Conservation (phyloP, 1,140 invertebrate genomes). For the Eupeodes corollae region DNA sequence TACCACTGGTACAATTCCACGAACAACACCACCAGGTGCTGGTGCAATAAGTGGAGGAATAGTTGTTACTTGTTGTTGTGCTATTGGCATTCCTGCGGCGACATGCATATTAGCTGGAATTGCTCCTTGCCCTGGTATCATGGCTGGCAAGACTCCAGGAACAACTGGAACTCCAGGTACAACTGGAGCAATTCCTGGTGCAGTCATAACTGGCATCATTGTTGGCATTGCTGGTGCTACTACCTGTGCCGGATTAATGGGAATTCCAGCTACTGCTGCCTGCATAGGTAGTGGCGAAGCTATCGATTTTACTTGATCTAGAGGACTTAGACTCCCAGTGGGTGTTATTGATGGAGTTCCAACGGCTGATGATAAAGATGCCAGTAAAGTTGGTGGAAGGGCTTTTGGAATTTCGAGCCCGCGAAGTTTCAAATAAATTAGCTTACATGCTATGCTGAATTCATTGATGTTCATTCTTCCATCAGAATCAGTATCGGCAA, state of each 20-base stretch:
- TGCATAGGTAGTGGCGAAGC: conserved; percentile 3
- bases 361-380: conserved; percentile 47
- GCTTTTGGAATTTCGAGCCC: conserved; percentile 80
- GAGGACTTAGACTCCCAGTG: conserved; percentile 29
- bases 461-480: conserved; percentile 94
- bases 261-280: not conserved
- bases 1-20: conserved; percentile 1
- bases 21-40: not conserved
- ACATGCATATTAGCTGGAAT: conserved; percentile 4
- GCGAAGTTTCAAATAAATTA: conserved; percentile 87
- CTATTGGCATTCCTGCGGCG: conserved; percentile 3
- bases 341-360: conserved; percentile 26
- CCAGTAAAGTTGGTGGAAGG: conserved; percentile 64
- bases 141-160: conserved; percentile 7
- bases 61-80: conserved; percentile 15
- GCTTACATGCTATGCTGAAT: conserved; percentile 95
- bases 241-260: not conserved
- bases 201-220: conserved; percentile 7
- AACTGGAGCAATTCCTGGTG: conserved; percentile 4
- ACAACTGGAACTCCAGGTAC: conserved; percentile 8
- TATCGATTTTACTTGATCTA: conserved; percentile 26
- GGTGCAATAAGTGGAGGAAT: not conserved
- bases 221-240: conserved; percentile 12
- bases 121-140: conserved; percentile 13
- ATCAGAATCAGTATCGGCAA: conserved; percentile 93